These are phyloP conservation scores for Zophobas morio DNA, from an alignment of 1,140 invertebrate genomes.

Conservation along the genomic window DNA sequence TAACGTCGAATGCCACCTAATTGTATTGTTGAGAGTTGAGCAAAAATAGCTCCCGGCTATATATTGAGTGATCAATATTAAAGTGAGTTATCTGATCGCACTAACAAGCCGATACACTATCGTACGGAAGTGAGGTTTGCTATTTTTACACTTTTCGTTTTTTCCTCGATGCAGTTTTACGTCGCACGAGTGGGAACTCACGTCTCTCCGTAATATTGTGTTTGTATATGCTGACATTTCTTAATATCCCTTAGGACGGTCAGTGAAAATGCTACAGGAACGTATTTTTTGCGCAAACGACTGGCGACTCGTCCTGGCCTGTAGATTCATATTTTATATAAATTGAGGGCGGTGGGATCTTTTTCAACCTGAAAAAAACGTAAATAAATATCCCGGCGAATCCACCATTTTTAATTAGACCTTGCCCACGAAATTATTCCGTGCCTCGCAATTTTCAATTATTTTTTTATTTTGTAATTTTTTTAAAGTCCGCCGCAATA, in stretches of 20 bases:
- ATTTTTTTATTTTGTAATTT: neutral
- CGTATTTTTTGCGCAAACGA: constrained; percentile 5
- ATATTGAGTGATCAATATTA: no score
- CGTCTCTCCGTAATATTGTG: constrained; percentile 9
- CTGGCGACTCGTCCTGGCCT: neutral
- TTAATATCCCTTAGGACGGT: constrained; percentile 19
- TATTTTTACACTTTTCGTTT: no score
- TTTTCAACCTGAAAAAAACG: neutral
- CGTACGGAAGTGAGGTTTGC: no score
- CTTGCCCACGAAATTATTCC: no score
- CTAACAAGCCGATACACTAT: no score
- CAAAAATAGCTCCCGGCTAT: neutral
- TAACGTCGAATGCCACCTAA: neutral
- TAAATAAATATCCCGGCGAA: neutral
- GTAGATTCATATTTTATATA: neutral
- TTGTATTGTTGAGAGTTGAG: neutral
- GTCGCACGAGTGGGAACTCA: neutral
- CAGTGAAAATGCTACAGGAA: constrained; percentile 11
- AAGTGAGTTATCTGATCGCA: no score
- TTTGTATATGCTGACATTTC: constrained; percentile 31
- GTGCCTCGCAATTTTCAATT: neutral
- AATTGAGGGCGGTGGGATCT: neutral
- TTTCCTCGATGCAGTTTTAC: neutral
- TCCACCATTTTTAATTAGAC: neutral
- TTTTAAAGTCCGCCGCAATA: neutral